These are phyloP conservation scores for Atta texana DNA, from an alignment of 1,140 invertebrate species.

Conservation along the genomic window DNA sequence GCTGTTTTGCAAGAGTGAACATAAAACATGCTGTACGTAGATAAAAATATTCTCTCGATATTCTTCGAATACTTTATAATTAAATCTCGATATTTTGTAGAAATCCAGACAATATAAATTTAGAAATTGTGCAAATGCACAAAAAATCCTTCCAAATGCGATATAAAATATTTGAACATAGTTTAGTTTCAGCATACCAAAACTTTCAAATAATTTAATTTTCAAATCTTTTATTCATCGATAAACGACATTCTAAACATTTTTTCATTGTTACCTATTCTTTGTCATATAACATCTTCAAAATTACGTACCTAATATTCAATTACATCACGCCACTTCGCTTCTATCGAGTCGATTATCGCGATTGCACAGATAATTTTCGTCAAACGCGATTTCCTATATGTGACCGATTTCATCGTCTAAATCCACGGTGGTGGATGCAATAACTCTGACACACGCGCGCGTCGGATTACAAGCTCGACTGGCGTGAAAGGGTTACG, in stretches of 20 bases:
- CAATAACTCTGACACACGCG: conserved; percentile 57
- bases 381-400: conserved; percentile 23
- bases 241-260: background rate
- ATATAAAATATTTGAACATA: background rate
- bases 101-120: background rate
- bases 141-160: background rate
- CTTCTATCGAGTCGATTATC: conserved; percentile 46
- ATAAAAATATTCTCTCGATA: conserved; percentile 10
- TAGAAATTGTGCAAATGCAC: background rate
- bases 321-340: conserved; percentile 43
- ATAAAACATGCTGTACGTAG: background rate
- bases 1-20: conserved; percentile 3
- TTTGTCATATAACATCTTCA: background rate
- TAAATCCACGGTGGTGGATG: conserved; percentile 41
- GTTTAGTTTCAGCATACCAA: background rate
- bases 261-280: background rate
- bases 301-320: conserved; percentile 25
- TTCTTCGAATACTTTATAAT: background rate
- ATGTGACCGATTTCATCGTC: conserved; percentile 48
- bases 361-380: conserved; percentile 47
- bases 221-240: background rate
- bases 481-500: conserved; percentile 61
- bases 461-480: conserved; percentile 60
- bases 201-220: background rate
- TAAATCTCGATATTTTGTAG: background rate